These are phyloP conservation scores for Myotis planiceps DNA, from an alignment of 2,797 vertebrate genomes.

Conservation along the genomic window DNA sequence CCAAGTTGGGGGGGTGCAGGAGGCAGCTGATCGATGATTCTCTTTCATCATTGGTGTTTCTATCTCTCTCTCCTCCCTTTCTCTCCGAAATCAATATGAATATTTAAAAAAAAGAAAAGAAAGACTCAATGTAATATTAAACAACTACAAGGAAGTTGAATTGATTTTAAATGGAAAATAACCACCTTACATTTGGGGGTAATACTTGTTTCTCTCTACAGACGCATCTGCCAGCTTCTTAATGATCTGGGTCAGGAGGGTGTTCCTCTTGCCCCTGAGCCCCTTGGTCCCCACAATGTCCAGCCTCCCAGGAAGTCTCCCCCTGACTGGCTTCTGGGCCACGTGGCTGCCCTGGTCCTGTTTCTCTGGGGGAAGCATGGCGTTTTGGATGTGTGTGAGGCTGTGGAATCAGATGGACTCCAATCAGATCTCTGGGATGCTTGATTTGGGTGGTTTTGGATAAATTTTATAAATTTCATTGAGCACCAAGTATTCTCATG, in stretches of 20 bases:
- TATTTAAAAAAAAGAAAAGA: too few species aligned
- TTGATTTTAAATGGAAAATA: background rate
- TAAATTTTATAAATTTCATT: background rate
- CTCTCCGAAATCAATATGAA: too few species aligned
- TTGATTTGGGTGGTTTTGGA: background rate
- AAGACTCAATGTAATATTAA: background rate
- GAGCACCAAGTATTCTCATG: background rate
- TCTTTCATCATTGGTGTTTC: too few species aligned
- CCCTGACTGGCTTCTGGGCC: background rate
- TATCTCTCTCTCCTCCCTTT: too few species aligned
- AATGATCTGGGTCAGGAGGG: background rate
- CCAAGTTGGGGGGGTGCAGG: too few species aligned
- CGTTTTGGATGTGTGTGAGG: background rate
- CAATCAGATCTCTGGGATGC: background rate
- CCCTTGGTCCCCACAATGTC: background rate
- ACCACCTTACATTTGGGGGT: background rate
- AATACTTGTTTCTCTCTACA: background rate
- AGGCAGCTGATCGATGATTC: too few species aligned
- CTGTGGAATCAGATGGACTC: background rate
- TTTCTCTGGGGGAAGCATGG: background rate
- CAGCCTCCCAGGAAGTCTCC: background rate
- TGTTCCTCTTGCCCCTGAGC: background rate
- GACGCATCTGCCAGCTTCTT: background rate
- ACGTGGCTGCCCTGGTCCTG: too few species aligned
- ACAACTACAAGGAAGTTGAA: too few species aligned